These are phyloP conservation scores for Heteromormyrus szaboi DNA, from an alignment of 2,797 vertebrate genomes.

Conservation along the genomic window DNA sequence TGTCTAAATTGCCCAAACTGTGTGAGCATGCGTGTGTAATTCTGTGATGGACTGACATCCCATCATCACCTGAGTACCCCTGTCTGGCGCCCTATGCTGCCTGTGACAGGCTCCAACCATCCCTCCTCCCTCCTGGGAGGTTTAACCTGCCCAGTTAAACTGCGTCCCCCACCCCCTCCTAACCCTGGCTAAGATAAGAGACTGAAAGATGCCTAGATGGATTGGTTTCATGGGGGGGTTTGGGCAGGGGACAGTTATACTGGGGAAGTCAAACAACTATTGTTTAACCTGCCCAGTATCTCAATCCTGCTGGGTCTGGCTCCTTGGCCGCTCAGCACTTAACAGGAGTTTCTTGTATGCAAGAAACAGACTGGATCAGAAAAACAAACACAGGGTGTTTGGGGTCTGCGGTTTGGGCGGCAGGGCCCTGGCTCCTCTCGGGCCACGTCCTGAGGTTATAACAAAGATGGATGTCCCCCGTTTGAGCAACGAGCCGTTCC, in stretches of 20 bases:
- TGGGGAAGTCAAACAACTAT: background rate
- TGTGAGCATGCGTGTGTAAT: background rate
- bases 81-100: background rate
- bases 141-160: background rate
- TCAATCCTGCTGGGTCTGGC: background rate
- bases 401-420: constrained; percentile 45
- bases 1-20: background rate
- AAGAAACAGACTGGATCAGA: background rate
- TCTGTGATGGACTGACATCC: background rate
- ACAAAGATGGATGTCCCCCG: constrained; percentile 57
- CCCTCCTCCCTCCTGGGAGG: background rate
- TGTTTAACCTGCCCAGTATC: background rate
- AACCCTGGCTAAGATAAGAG: background rate
- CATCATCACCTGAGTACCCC: background rate
- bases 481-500: constrained; percentile 50
- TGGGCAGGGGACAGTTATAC: background rate
- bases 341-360: background rate
- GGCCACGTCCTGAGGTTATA: constrained; percentile 43
- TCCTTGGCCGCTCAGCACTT: background rate
- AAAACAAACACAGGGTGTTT: constrained; percentile 36
- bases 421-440: constrained; percentile 46
- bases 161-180: background rate
- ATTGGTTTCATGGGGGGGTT: background rate
- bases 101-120: background rate
- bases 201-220: background rate